Base-by-base conservation (phyloP, 2,888 invertebrate genomes). In the Epirrhoe tristata region DNA sequence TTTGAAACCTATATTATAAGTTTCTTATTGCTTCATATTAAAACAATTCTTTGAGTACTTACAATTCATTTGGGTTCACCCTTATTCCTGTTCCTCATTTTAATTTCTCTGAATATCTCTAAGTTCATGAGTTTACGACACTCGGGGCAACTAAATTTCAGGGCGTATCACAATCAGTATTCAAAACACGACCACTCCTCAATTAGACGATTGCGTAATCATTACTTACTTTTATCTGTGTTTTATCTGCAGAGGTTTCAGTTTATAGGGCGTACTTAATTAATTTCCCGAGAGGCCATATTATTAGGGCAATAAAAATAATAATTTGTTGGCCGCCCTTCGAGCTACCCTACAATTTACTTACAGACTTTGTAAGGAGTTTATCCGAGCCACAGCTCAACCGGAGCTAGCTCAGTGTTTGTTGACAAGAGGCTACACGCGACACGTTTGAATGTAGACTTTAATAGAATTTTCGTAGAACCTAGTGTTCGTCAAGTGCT, bases 251-350 rank as follows among this genome's bases (percentile, higher is more conserved):
- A 62, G 55, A 58, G 62, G 58, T 58, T 63, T 66, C 56, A 72
- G 66, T 72, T 72, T 63, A 72, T 67, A 72, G 69, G 69, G 61
- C 69, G 69, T 70, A 66, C 63, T 72, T 85, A 84, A 87, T 87
- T 87, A 88, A 84, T 81, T 82, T 80, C 71, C 73, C 72, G 68
- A 81, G 77, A 73, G 76, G 76, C 76, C 74, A 74, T 81, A 78
- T 83, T 84, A 86, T 85, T 79, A 81, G 70, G 75, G 82, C 77
- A 79, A 87, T 90, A 85, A 88, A 87, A 85, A 85, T 85, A 84
- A 88, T 87, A 84, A 87, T 88, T 86, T 83, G 82, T 83, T 55
- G 66, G 61, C 75, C 74, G 72, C 73, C 74, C 69, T 59, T 50
- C 60, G 72, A 61, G 70, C 81, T 82, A 82, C 84, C 85, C 82